These are phyloP conservation scores for Poliocrania exsul DNA, from an alignment of 2,797 vertebrate species.

Conservation along the genomic window DNA sequence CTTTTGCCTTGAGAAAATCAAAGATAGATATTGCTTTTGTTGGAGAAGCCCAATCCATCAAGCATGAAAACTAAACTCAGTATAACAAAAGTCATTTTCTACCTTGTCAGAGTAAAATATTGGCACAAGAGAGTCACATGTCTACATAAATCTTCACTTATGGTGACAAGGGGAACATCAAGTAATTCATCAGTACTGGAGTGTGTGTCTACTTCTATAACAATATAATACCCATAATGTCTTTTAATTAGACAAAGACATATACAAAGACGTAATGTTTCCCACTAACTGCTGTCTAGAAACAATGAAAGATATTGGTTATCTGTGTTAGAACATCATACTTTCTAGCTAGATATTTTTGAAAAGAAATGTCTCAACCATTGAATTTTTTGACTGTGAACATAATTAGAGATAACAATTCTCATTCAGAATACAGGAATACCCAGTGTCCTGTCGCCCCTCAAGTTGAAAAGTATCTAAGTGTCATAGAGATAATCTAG, in stretches of 20 bases:
- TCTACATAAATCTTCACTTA: conserved; percentile 8
- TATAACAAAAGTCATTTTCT: not conserved
- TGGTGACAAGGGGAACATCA: not conserved
- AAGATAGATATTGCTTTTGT: not conserved
- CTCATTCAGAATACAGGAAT: not conserved
- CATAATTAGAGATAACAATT: not conserved
- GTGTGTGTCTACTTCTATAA: not conserved
- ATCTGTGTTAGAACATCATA: not conserved
- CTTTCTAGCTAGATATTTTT: not conserved
- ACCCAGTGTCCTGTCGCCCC: rapidly evolving
- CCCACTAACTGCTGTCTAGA: not conserved
- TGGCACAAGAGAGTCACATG: not conserved
- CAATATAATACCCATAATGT: not conserved
- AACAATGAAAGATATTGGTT: not conserved
- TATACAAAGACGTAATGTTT: not conserved
- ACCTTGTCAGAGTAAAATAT: not conserved
- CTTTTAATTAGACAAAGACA: conserved; percentile 21
- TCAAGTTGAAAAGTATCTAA: not conserved
- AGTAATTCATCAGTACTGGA: not conserved
- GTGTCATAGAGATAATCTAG: not conserved
- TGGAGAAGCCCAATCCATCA: conserved; percentile 11
- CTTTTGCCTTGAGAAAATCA: not conserved
- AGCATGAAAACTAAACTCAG: not conserved
- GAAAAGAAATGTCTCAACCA: not conserved
- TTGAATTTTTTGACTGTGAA: not conserved